Conservation (phyloP, 2,113 vertebrate genomes). For the Tretioscincus oriximinensis region DNA sequence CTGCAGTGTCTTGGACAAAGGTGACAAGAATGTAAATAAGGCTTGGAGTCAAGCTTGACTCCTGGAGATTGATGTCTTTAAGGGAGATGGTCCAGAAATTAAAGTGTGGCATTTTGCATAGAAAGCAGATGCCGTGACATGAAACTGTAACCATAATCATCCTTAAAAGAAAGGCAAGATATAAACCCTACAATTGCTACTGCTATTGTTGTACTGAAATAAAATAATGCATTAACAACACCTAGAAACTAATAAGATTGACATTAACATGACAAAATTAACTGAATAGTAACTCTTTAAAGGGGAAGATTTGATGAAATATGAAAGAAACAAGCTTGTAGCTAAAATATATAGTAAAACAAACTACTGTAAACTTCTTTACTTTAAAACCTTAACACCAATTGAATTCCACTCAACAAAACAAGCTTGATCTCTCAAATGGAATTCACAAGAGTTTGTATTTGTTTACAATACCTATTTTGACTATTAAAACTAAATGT, state of each 20-base stretch:
- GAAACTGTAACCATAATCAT: no score
- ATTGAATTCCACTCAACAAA: not conserved
- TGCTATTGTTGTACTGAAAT: not conserved
- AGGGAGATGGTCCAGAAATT: no score
- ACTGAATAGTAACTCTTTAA: not conserved
- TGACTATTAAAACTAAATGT: constrained; percentile 19
- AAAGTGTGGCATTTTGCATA: no score
- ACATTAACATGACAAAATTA: not conserved
- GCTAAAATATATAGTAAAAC: not conserved
- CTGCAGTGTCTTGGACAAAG: not conserved
- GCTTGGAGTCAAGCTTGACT: no score
- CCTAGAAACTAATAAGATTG: not conserved
- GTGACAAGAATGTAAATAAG: no score
- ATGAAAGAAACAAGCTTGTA: not conserved
- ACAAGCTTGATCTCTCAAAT: constrained; percentile 13
- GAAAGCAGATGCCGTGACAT: no score
- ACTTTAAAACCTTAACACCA: not conserved
- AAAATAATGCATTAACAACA: not conserved
- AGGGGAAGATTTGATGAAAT: not conserved
- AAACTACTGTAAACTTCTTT: not conserved
- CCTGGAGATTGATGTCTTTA: no score
- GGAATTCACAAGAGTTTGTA: not conserved
- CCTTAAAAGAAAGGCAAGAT: not conserved
- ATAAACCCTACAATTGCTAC: not conserved
- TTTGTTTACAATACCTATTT: not conserved